Percentiles rank a stretch among this genome's conserved stretches.
Evolutionary conservation across 2,113 vertebrate genomes (phyloP).

Genomic region (Bos indicus): DNA sequence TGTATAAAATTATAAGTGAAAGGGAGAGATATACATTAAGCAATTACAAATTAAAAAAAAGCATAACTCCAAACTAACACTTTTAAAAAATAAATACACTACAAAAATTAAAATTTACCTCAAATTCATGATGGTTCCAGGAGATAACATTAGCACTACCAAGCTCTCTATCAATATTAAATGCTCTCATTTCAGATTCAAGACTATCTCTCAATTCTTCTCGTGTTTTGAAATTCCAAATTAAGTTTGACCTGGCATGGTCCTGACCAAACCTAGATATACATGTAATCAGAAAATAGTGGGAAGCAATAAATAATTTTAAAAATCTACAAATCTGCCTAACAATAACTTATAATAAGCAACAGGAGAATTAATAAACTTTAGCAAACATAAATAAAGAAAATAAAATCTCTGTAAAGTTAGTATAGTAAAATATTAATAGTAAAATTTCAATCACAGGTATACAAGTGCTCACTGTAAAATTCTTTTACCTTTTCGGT

Average conservation of each 20-base stretch:
- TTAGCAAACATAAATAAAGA: background rate
- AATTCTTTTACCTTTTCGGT: background rate
- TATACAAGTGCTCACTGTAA: background rate
- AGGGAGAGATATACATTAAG: background rate
- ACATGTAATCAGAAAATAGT: slow-evolving; percentile 1
- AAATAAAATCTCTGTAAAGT: background rate
- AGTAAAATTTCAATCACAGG: background rate
- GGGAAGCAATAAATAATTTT: slow-evolving; percentile 10
- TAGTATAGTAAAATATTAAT: background rate
- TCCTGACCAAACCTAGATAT: slow-evolving; percentile 92
- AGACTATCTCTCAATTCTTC: slow-evolving; percentile 97
- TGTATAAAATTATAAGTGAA: background rate
- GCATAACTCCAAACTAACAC: background rate
- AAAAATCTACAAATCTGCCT: background rate
- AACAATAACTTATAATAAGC: background rate
- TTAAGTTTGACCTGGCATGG: slow-evolving; percentile 94
- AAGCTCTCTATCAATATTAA: slow-evolving; percentile 94
- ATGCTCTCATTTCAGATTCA: slow-evolving; percentile 96
- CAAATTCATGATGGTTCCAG: slow-evolving; percentile 99
- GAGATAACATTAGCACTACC: slow-evolving; percentile 94
- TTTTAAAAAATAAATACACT: background rate
- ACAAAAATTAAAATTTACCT: slow-evolving; percentile 81
- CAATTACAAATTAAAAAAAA: background rate
- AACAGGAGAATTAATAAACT: background rate
- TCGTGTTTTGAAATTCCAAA: slow-evolving; percentile 99